Base-by-base conservation (phyloP, 2,797 vertebrate genomes). In the Echiichthys vipera region DNA sequence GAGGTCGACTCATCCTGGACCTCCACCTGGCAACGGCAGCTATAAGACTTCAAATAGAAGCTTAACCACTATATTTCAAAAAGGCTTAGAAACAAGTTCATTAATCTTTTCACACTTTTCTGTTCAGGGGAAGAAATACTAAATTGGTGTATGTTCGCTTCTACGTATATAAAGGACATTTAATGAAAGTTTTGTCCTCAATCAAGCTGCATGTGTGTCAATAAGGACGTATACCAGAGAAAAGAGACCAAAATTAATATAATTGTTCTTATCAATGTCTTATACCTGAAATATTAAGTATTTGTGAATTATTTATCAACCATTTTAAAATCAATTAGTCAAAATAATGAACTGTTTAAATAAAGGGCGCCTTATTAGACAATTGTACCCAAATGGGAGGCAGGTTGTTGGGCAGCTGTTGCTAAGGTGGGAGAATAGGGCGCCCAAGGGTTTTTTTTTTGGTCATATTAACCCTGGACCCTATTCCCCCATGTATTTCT, bases 1-100 rank as follows among this genome's bases (percentile, higher is more conserved):
- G 62, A 77, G 83, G 79, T 83, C 46, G 30, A 65, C 63, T 75
- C 64, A 56, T 82, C 67, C 43, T 37, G 51, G 57, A 66, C 57
- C 65, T 77, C 20, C 13, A 32, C 81, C 57, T 72, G 67, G 36
- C 25, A 53, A 46, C 56, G 46, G 73, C 50, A 20, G 73, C 67
- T 59, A 17, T 27, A 32, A 67, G 67, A 74, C 82, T 83, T 84
- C 29, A 85, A 81, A 86, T 27, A 43, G 49, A 61, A 58, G 74
- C 65, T 74, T 53, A 75, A 68, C 47, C 67, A 50, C 30, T 6
- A 30, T 6, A 15, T 65, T 78, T 74, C 29, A 68, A 65, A 77
- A 62, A 47, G 37, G 27, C 71, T 83, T 75, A 51, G 78, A 74
- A 83, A 76, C 65, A 71, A 64, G 53, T 71, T 77, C 49, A 82